A percentile compares a stretch with the other conserved stretches of the same genome.
These are phyloP conservation scores for Oxyteleia sp. DNA, from an alignment of 2,888 invertebrate species.

Conservation along the genomic window DNA sequence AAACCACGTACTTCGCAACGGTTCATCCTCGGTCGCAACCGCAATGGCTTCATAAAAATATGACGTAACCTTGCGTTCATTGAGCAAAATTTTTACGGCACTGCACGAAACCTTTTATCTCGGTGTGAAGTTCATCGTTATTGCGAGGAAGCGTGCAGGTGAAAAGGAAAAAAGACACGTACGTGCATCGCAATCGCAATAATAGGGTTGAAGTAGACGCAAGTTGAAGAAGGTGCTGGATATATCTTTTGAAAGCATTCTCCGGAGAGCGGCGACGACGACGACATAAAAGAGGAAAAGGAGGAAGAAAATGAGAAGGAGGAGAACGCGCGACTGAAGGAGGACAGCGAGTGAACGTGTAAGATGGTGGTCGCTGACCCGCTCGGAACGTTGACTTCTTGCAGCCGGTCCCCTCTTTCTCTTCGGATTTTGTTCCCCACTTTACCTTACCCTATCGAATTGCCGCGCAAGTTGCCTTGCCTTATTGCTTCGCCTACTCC, in stretches of 20 bases:
- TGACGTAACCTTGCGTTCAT: slow-evolving; percentile 19
- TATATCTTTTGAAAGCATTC: slow-evolving; percentile 57
- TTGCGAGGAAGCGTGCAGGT: slow-evolving; percentile 1
- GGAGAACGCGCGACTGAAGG: slow-evolving; percentile 70
- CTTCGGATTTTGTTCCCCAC: slow-evolving; percentile 82
- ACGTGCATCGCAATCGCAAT: slow-evolving; percentile 34
- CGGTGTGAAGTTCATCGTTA: slow-evolving; percentile 17
- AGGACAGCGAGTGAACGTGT: slow-evolving; percentile 80
- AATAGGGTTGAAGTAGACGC: slow-evolving; percentile 55
- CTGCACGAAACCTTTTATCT: slow-evolving; percentile 20
- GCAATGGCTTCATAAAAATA: slow-evolving; percentile 25
- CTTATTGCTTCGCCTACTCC: slow-evolving; percentile 75
- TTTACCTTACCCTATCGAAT: slow-evolving; percentile 77
- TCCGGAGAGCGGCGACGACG: slow-evolving; percentile 55
- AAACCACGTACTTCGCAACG: no score
- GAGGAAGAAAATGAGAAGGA: slow-evolving; percentile 74
- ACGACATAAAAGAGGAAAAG: slow-evolving; percentile 69
- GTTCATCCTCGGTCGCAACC: slow-evolving; percentile 10
- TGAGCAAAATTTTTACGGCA: slow-evolving; percentile 21
- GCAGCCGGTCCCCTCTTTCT: slow-evolving; percentile 86
- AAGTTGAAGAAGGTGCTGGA: slow-evolving; percentile 51
- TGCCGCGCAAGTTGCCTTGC: slow-evolving; percentile 78
- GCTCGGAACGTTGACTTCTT: slow-evolving; percentile 87
- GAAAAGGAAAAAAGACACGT: slow-evolving; percentile 8
- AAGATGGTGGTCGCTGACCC: slow-evolving; percentile 87